Base-by-base conservation (phyloP, 2,888 invertebrate genomes). In the Drosophila buzzatii region DNA sequence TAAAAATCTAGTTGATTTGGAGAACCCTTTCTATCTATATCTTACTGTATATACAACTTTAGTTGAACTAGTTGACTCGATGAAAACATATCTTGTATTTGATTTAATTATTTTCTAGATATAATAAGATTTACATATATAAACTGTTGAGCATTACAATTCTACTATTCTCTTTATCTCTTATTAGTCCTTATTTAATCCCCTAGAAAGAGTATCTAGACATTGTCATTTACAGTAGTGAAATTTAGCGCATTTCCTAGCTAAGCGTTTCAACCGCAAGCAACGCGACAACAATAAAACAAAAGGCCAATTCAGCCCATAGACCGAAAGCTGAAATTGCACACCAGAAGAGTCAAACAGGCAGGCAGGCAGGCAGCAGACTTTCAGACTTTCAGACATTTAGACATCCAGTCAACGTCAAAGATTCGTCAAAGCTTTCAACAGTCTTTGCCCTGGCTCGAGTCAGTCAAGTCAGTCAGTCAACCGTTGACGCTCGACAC, bases 211-310 rank as follows among this genome's bases (percentile, higher is more conserved):
- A 12, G 76, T 59, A 80, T 31, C 8, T 16, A 2, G 14, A 12
- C 3, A 51, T 67, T 69, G 49, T 45, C 23, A 39, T 52, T 53
- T n/a, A 12, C 2, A n/a, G 33, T 31, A 12, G 2, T 58, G 41
- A 18, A 18, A 16, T 47, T 65, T 73, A 52, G 18, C 18, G 14
- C 42, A 56, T 44, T 64, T 62, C 14, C 39, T 63, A 66, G 65
- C 66, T 84, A 89, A 85, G 70, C 73, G 85, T 70, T 87, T 86
- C 70, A 84, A 79, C 85, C 89, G 77, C 89, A 86, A 53, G 53
- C 57, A 62, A 51, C 41, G 61, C 53, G 60, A 52, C 56, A 65
- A 53, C 31, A 20, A 59, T 42, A 74, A 78, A 84, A 70, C 61
- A 81, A 85, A 63, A 70, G 73, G 52, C 51, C 62, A 70, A 73